phyloP scores from a whole-genome alignment of 2,113 vertebrate species.

The Xiphophorus couchianus region DNA sequence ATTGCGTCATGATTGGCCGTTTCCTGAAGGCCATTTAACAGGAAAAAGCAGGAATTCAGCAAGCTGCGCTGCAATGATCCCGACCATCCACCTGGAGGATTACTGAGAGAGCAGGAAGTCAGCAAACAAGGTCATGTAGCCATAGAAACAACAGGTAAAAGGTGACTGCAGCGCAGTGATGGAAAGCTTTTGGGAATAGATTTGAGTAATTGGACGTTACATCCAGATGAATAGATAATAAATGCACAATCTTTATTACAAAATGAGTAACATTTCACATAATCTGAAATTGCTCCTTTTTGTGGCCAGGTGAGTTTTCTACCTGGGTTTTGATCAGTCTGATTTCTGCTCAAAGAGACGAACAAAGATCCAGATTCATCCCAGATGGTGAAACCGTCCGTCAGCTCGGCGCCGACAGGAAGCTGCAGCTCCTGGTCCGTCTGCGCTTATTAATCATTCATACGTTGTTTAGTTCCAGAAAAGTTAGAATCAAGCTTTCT shows the following conservation, averaged over 20 bases:
- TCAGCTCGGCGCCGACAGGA: too few species aligned
- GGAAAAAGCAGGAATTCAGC: conserved; percentile 55
- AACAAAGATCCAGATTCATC: background rate
- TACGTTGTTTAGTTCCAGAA: too few species aligned
- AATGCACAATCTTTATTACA: background rate
- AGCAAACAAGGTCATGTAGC: conserved; percentile 14
- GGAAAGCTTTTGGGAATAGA: too few species aligned
- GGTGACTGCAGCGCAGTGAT: background rate
- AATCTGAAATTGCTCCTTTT: background rate
- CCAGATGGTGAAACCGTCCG: background rate
- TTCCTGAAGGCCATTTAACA: conserved; percentile 58
- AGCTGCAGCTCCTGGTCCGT: too few species aligned
- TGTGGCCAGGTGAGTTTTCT: background rate
- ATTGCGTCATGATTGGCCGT: conserved; percentile 60
- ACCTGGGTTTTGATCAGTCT: background rate
- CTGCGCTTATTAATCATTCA: too few species aligned
- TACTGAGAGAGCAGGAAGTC: conserved; percentile 31
- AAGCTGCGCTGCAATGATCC: conserved; percentile 31
- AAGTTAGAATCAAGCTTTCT: too few species aligned
- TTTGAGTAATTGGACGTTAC: background rate
- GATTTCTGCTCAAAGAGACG: background rate
- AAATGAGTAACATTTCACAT: background rate
- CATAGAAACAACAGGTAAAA: conserved; percentile 25
- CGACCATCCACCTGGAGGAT: conserved; percentile 38
- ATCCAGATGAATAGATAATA: background rate